Conservation (phyloP, 2,888 invertebrate genomes). For the Thereva unica region DNA sequence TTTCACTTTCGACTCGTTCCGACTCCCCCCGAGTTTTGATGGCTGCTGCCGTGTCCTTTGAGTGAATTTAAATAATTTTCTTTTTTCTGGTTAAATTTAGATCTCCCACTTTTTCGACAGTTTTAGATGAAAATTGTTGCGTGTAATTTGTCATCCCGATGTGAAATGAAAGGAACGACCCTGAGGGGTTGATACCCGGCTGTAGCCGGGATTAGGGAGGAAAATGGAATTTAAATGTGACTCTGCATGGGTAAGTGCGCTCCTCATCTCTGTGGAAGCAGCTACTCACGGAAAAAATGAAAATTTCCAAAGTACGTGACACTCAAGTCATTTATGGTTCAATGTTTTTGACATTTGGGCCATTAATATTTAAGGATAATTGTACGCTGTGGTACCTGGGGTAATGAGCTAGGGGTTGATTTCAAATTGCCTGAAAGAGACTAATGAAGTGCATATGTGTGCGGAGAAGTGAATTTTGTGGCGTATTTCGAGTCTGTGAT, state of each 20-base stretch:
- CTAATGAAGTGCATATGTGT: too few relatives aligned
- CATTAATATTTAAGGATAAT: constrained; percentile 7
- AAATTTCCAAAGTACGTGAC: constrained; percentile 25
- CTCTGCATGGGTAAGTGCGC: constrained; percentile 13
- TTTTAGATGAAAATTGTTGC: constrained; percentile 21
- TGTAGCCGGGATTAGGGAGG: constrained; percentile 9
- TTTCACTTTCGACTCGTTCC: not conserved
- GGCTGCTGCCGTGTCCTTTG: constrained; percentile 6
- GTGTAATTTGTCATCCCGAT: constrained; percentile 31
- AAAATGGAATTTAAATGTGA: constrained; percentile 16
- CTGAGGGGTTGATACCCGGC: constrained; percentile 20
- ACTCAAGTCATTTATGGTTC: constrained; percentile 28
- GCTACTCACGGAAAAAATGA: not conserved
- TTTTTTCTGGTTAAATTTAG: constrained; percentile 25
- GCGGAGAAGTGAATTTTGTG: too few relatives aligned
- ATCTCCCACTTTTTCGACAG: constrained; percentile 21
- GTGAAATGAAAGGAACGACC: constrained; percentile 25
- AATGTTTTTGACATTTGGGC: constrained; percentile 31
- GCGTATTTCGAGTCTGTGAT: too few relatives aligned
- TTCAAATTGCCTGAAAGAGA: too few relatives aligned
- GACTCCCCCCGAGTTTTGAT: not conserved
- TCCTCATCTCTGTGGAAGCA: not conserved
- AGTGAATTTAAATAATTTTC: constrained; percentile 28
- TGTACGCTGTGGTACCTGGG: too few relatives aligned
- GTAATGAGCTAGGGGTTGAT: too few relatives aligned